Conservation (phyloP, 35 echinoderm and acorn worm genomes). For the Lytechinus pictus region DNA sequence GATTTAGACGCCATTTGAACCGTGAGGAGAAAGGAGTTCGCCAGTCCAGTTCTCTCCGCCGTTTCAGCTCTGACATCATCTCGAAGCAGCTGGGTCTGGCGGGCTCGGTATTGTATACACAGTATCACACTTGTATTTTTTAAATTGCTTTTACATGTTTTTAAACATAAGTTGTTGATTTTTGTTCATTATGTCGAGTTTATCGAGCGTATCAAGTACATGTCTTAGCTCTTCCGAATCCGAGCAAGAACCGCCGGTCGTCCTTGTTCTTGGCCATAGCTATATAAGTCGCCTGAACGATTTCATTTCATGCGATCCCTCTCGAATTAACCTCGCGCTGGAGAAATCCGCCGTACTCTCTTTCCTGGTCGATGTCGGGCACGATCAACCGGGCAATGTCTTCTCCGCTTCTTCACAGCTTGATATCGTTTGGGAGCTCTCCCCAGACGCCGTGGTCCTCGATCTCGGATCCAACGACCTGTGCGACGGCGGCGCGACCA, state of each 20-base stretch:
- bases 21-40: not conserved
- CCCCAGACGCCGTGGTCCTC: constrained; percentile 38
- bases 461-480: constrained; percentile 45
- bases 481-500: not conserved
- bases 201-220: not conserved
- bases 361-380: constrained; percentile 10
- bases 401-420: constrained; percentile 36
- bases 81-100: too few species aligned
- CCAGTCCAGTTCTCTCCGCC: not conserved
- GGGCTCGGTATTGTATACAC: too few species aligned
- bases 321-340: constrained; percentile 6
- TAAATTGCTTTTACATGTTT: too few species aligned
- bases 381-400: constrained; percentile 2
- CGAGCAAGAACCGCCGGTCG: not conserved
- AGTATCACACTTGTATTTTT: too few species aligned
- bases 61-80: too few species aligned
- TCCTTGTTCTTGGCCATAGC: constrained; percentile 45
- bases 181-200: not conserved
- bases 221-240: not conserved
- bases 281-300: constrained; percentile 14
- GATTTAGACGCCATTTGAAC: not conserved
- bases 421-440: constrained; percentile 39
- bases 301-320: not conserved
- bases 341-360: constrained; percentile 13
- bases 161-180: not conserved